Evolutionary conservation across 2,113 vertebrate genomes (phyloP), one percentile per base, ranked within the genome.

Genomic region (Chamaetylas fuelleborni): DNA sequence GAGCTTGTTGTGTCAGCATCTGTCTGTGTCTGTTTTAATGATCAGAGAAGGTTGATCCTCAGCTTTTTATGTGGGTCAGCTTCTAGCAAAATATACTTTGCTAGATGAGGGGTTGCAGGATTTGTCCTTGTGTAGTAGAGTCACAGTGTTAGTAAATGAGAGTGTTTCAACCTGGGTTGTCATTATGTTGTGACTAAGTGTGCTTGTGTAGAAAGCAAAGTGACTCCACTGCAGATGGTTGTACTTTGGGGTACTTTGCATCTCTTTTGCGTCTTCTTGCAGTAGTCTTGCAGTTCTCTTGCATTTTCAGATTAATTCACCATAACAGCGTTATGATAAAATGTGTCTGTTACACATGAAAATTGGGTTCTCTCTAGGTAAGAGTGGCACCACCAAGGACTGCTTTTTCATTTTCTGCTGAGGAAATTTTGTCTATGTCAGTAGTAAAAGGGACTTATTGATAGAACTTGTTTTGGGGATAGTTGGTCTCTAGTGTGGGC

Each of bases 1-100:
- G 77, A 87, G 79, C 64, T 88, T 90, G 85, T 80, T 93, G 76
- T 92, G 91, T 95, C 88, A 92, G 88, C 86, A 80, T 86, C 80
- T 65, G 71, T 83, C 78, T 90, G n/a, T 6, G 8, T 86, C 79
- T 66, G 38, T 82, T 86, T 86, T 92, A 86, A 81, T 64, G 72
- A 93, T 88, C 76, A 78, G 80, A 93, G 80, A 51, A 90, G 80
- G 88, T 7, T 90, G 82, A 56, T 86, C 25, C 23, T 83, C 51
- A 53, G 64, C 77, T 90, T 91, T 91, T 94, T 93, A 50, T 88
- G 36, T 86, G 91, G 50, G 64, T 83, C 78, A 83, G 29, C 67
- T 90, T 81, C 71, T 64, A 90, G 53, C 1, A 0, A 92, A 94
- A 73, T 77, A 62, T 3, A 2, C 42, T 83, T 82, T 95, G 64